Evolutionary conservation across 1,140 invertebrate genomes (phyloP).

Genomic region (Zaprionus tsacasi): DNA sequence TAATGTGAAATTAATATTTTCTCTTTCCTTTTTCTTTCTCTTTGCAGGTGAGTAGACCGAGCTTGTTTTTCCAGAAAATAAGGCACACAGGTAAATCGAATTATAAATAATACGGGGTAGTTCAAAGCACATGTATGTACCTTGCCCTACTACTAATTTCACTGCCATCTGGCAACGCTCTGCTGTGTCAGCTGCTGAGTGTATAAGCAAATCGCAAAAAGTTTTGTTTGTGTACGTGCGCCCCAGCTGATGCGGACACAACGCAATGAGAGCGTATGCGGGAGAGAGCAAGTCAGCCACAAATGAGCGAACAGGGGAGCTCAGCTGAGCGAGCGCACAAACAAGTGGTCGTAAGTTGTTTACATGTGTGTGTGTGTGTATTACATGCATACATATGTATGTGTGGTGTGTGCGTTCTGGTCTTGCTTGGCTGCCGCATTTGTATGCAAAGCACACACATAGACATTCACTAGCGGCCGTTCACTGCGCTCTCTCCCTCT

Average conservation of each 20-base stretch:
- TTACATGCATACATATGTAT: constrained; percentile 2
- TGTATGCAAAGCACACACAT: constrained; percentile 66
- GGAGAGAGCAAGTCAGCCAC: constrained; percentile 9
- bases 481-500: constrained; percentile 20
- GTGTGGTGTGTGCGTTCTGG: constrained; percentile 32
- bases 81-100: constrained; percentile 31
- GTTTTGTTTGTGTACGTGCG: constrained; percentile 19
- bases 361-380: neutral
- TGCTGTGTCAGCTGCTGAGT: constrained; percentile 60
- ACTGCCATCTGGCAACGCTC: constrained; percentile 56
- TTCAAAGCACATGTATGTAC: neutral
- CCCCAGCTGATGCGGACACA: constrained; percentile 57
- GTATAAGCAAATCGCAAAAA: constrained; percentile 44
- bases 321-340: constrained; percentile 62
- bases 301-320: constrained; percentile 16
- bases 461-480: constrained; percentile 24
- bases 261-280: constrained; percentile 13
- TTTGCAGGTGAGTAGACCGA: constrained; percentile 62
- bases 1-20: constrained; percentile 33
- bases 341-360: constrained; percentile 66
- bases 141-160: constrained; percentile 43
- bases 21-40: constrained; percentile 34
- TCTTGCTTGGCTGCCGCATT: constrained; percentile 50
- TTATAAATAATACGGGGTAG: neutral
- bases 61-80: neutral